These are phyloP conservation scores for Gymnothorax reevesii DNA, from an alignment of 2,797 vertebrate genomes.

Conservation along the genomic window DNA sequence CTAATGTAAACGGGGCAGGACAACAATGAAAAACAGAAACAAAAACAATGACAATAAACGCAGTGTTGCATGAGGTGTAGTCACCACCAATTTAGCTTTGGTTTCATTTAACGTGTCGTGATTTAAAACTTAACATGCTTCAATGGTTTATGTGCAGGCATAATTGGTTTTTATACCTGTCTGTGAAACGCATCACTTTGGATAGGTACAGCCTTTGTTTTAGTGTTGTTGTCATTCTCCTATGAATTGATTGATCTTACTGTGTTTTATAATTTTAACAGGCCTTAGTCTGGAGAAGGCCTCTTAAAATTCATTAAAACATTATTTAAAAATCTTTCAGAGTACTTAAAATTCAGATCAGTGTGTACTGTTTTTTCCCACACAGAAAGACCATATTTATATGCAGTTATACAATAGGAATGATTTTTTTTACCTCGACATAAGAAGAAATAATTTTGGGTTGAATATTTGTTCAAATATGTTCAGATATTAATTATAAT, in stretches of 20 bases:
- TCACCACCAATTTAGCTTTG: neutral
- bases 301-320: slow-evolving; percentile 56
- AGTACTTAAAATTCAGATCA: slow-evolving; percentile 52
- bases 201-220: slow-evolving; percentile 58
- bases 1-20: neutral
- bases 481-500: slow-evolving; percentile 12
- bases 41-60: neutral
- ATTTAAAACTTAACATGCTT: slow-evolving; percentile 56
- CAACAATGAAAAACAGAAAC: neutral
- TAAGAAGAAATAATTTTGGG: slow-evolving; percentile 28
- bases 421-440: slow-evolving; percentile 28
- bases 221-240: slow-evolving; percentile 64
- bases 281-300: slow-evolving; percentile 36
- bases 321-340: slow-evolving; percentile 51
- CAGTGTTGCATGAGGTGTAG: neutral
- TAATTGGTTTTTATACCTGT: slow-evolving; percentile 62
- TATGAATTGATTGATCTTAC: slow-evolving; percentile 51
- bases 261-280: slow-evolving; percentile 54
- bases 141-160: slow-evolving; percentile 53
- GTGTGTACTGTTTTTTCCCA: slow-evolving; percentile 50
- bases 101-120: slow-evolving; percentile 36
- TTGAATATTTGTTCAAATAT: slow-evolving; percentile 14
- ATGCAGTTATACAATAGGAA: slow-evolving; percentile 26
- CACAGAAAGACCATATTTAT: slow-evolving; percentile 47
- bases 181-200: slow-evolving; percentile 62